Percentiles rank a stretch among this genome's conserved stretches.
Evolutionary conservation across 2,888 invertebrate genomes (phyloP).

Genomic region (Octonoba sinensis): DNA sequence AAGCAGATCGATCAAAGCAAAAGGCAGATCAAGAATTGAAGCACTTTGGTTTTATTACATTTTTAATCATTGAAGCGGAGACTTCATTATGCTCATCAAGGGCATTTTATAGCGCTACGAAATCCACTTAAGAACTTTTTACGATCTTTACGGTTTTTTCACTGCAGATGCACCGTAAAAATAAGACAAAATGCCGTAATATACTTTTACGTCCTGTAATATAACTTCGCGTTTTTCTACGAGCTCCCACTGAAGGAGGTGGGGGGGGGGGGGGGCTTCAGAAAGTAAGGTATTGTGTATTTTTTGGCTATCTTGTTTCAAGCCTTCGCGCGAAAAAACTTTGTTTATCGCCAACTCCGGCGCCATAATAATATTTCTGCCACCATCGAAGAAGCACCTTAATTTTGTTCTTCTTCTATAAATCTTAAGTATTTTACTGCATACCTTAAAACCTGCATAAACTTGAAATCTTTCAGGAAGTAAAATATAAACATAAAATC

Average conservation of each 20-base stretch:
- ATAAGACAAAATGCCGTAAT: conserved; percentile 18
- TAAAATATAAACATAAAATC: too few species aligned
- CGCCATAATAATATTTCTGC: conserved; percentile 9
- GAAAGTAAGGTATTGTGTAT: conserved; percentile 2
- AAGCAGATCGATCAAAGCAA: conserved; percentile 9
- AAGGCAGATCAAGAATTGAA: not conserved
- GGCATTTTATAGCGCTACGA: conserved; percentile 29
- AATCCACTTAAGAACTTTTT: conserved; percentile 28
- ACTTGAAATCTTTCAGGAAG: too few species aligned
- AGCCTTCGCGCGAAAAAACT: not conserved
- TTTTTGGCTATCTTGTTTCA: conserved; percentile 5
- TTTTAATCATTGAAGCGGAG: conserved; percentile 29
- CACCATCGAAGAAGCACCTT: not conserved
- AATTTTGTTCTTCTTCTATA: conserved; percentile 2
- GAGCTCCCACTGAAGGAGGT: not conserved
- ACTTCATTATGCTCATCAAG: conserved; percentile 26
- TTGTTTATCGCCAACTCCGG: conserved; percentile 13
- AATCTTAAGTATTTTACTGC: not conserved
- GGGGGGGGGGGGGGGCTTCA: too few species aligned
- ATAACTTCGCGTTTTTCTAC: conserved; percentile 20
- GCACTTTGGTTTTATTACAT: conserved; percentile 11
- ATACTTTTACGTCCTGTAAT: conserved; percentile 17
- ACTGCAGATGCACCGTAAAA: conserved; percentile 15
- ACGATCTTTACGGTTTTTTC: conserved; percentile 15
- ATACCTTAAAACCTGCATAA: too few species aligned